Percentiles rank a stretch among this genome's conserved stretches.
Evolutionary conservation across 1,140 invertebrate genomes (phyloP).

Genomic region (Oryctes rhinoceros): DNA sequence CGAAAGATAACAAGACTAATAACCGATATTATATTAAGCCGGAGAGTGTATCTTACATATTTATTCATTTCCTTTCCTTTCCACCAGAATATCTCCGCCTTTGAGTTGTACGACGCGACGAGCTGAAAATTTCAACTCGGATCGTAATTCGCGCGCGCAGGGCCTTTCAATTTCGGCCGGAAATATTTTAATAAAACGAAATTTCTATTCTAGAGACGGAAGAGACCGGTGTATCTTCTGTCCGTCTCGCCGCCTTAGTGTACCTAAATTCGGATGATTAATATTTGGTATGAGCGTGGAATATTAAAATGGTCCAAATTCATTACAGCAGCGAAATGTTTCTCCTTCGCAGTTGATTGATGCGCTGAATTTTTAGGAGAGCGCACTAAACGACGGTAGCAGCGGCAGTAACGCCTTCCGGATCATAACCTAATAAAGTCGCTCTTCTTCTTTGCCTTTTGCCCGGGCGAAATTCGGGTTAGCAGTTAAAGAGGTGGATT

Average conservation of each 20-base stretch:
- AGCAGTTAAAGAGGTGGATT: background rate
- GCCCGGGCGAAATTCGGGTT: background rate
- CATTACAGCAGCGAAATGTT: background rate
- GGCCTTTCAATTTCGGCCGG: conserved; percentile 5
- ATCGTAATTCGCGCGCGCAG: background rate
- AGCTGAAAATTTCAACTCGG: background rate
- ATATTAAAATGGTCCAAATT: conserved; percentile 11
- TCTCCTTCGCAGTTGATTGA: conserved; percentile 5
- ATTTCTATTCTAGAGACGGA: background rate
- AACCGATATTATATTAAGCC: no score
- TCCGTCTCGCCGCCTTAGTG: background rate
- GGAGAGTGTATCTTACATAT: no score
- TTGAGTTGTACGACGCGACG: background rate
- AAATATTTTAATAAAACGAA: conserved; percentile 13
- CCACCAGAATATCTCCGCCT: background rate
- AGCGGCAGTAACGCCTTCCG: background rate
- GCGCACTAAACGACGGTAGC: background rate
- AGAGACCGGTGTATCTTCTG: background rate
- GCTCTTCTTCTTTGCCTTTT: background rate
- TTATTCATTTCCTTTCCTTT: background rate
- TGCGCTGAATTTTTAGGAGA: conserved; percentile 12
- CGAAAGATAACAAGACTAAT: no score
- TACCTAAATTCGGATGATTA: conserved; percentile 15
- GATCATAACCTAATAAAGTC: conserved; percentile 18
- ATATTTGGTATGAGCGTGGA: background rate